phyloP scores from a whole-genome alignment of 2,888 invertebrate genomes.

The Colostygia pectinataria region DNA sequence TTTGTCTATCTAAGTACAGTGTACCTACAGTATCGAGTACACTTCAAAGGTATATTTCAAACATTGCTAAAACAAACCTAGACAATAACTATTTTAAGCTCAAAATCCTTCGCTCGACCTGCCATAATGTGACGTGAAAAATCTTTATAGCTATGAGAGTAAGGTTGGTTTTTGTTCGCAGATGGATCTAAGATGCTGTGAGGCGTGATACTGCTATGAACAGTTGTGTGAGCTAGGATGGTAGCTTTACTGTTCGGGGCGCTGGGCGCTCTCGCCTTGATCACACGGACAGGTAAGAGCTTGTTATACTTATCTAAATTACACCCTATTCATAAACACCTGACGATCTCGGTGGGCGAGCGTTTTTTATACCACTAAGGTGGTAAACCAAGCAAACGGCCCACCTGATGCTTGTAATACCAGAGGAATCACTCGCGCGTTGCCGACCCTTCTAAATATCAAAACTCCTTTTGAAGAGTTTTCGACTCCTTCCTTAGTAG shows the following conservation, averaged over 20 bases:
- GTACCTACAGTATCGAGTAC: conserved; percentile 29
- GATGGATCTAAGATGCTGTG: conserved; percentile 50
- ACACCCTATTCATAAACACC: no score
- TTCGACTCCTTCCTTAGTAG: no score
- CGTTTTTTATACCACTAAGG: no score
- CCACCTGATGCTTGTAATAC: no score
- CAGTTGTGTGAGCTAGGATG: conserved; percentile 66
- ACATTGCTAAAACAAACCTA: conserved; percentile 13
- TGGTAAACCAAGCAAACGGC: no score
- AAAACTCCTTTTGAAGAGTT: no score
- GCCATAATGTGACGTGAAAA: neutral
- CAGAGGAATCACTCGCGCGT: no score
- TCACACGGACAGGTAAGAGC: conserved; percentile 66
- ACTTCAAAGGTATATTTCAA: conserved; percentile 36
- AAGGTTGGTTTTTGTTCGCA: conserved; percentile 56
- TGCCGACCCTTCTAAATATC: no score
- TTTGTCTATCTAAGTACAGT: conserved; percentile 7
- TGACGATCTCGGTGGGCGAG: no score
- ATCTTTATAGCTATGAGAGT: conserved; percentile 19
- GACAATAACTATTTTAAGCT: no score
- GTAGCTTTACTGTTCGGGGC: conserved; percentile 64
- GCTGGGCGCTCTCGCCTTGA: conserved; percentile 66
- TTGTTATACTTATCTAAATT: no score
- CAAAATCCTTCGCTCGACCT: neutral
- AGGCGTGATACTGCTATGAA: conserved; percentile 66